Base-by-base conservation (phyloP, 1,140 invertebrate genomes). In the Macrobrachium rosenbergii region DNA sequence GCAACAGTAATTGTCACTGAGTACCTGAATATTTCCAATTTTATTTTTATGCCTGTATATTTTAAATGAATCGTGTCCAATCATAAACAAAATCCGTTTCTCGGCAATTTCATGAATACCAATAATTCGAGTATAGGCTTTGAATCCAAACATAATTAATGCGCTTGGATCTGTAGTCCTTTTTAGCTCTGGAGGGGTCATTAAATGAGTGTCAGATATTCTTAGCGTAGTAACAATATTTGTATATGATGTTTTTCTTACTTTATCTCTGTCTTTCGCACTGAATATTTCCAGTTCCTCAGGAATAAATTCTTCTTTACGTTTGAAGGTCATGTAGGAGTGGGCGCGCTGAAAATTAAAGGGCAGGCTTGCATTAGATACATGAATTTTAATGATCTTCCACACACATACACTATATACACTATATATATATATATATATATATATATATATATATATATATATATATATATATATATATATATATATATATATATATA, bases 241-340 rank as follows among this genome's bases (percentile, higher is more conserved):
- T 12, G 10, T 21, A 11, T n/a, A 37, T 5, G n/a, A 10, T 2
- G 16, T 78, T 19, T 58, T 7, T 16, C 62, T 12, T 80, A 86
- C 84, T 77, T 86, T 86, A n/a, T 86, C 77, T 37, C 84, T 43
- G 43, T 73, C 64, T 5, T 10, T 62, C n/a, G 14, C 14, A 43
- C 52, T 62, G 64, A 86, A 86, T 7, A 86, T 69, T 16, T 80
- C 64, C 16, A 86, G 64, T 6, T 37, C 45, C 11, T 72, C 64
- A 2, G 77, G 77, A 6, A 86, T 62, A 28, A 72, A 86, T 59
- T 80, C 84, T 19, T 78, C 43, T 16, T 19, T 72, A 63, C 84
- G 72, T 58, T 79, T 86, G 77, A 86, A 86, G n/a, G 23, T 72
- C 45, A 10, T 10, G 21, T 60, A 21, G 28, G 43, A 14, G 14